A percentile compares a stretch with the other conserved stretches of the same genome.
Evolutionary conservation across 2,888 invertebrate genomes (phyloP).

Genomic region (Diadromus collaris): DNA sequence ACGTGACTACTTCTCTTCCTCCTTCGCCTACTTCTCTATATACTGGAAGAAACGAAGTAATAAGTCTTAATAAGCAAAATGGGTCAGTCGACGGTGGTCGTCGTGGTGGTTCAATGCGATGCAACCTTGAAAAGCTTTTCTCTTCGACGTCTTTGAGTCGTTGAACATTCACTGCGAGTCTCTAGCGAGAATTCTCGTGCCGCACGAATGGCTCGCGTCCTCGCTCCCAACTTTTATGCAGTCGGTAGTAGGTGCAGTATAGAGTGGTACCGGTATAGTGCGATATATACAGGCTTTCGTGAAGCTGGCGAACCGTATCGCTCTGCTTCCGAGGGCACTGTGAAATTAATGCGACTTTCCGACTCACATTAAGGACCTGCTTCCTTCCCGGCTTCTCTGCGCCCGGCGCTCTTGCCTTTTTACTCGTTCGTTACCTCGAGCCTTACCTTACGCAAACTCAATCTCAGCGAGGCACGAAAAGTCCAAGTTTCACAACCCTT

Average conservation of each 20-base stretch:
- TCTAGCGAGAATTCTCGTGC: constrained; percentile 25
- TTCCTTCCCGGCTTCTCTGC: constrained; percentile 26
- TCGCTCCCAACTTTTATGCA: constrained; percentile 36
- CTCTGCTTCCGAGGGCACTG: constrained; percentile 28
- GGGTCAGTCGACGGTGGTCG: constrained; percentile 32
- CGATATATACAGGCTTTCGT: constrained; percentile 17
- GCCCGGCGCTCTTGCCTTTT: constrained; percentile 1
- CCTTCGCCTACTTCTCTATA: constrained; percentile 11
- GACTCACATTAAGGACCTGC: constrained; percentile 51
- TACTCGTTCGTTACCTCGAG: constrained; percentile 44
- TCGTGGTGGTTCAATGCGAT: not conserved
- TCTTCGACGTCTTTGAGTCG: not conserved
- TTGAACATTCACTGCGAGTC: constrained; percentile 11
- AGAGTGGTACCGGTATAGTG: constrained; percentile 6
- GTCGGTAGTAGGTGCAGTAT: not conserved
- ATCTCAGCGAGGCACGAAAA: constrained; percentile 44
- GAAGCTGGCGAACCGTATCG: constrained; percentile 37
- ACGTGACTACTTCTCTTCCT: constrained; percentile 38
- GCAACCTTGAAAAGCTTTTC: constrained; percentile 45
- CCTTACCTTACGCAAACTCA: constrained; percentile 49
- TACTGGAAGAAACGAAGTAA: constrained; percentile 57
- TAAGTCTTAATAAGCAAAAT: constrained; percentile 70
- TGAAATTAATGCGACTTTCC: constrained; percentile 56
- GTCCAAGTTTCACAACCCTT: constrained; percentile 35
- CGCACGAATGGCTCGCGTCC: constrained; percentile 36